A percentile compares a stretch with the other conserved stretches of the same genome.
Conservation (phyloP, 2,113 vertebrate genomes). For the Syngnathus floridae region DNA sequence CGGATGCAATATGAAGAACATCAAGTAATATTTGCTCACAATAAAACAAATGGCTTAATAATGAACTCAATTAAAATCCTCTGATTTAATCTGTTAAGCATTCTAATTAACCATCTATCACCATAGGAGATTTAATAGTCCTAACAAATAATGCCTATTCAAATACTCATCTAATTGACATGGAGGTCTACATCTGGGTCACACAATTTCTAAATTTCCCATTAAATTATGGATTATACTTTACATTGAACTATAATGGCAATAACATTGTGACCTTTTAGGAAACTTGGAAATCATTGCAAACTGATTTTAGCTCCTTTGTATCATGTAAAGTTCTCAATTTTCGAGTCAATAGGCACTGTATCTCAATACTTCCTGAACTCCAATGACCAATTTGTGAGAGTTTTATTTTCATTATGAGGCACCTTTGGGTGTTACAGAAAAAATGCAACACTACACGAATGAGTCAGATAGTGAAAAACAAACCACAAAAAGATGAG, state of each 20-base stretch:
- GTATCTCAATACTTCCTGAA: no score
- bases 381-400: no score
- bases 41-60: slow-evolving; percentile 29
- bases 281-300: no score
- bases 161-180: slow-evolving; percentile 22
- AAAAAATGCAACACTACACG: not conserved
- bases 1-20: slow-evolving; percentile 30
- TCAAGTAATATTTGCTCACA: slow-evolving; percentile 11
- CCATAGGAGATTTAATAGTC: slow-evolving; percentile 20
- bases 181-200: slow-evolving; percentile 19
- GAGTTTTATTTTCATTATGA: no score
- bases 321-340: no score
- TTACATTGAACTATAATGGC: no score
- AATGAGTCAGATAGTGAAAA: no score
- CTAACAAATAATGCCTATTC: slow-evolving; percentile 28
- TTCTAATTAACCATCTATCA: slow-evolving; percentile 45
- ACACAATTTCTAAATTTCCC: slow-evolving; percentile 14
- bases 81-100: slow-evolving; percentile 35
- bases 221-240: not conserved
- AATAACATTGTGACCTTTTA: no score
- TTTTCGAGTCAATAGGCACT: no score
- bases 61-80: slow-evolving; percentile 30
- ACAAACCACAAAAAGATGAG: no score
- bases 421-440: not conserved
- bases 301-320: no score